A percentile compares a stretch with the other conserved stretches of the same genome.
Evolutionary conservation across 2,113 vertebrate genomes (phyloP).

Genomic region (Antennarius striatus): DNA sequence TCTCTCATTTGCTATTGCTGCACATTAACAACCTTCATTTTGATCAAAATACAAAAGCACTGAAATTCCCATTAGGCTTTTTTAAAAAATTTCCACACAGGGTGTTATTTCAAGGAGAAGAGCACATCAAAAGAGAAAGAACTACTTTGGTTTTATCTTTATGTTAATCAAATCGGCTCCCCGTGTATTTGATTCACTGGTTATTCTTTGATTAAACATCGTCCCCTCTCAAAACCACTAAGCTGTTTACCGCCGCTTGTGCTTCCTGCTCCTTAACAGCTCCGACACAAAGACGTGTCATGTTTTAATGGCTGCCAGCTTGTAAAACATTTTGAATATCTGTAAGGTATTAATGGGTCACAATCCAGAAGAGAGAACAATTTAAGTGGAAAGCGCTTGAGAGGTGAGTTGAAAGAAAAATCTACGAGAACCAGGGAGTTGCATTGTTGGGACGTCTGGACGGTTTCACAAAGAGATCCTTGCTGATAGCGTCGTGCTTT

Average conservation of each 20-base stretch:
- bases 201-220: conserved; percentile 58
- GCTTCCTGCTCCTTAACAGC: conserved; percentile 36
- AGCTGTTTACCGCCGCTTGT: conserved; percentile 41
- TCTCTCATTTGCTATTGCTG: conserved; percentile 40
- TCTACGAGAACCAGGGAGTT: too few species aligned
- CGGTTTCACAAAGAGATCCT: too few species aligned
- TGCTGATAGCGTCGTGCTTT: too few species aligned
- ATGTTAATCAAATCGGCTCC: conserved; percentile 58
- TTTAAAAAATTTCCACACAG: conserved; percentile 15
- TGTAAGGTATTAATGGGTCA: conserved; percentile 5
- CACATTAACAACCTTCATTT: conserved; percentile 60
- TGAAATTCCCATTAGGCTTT: conserved; percentile 63
- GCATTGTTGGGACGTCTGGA: too few species aligned
- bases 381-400: conserved; percentile 1
- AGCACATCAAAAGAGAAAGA: conserved; percentile 52
- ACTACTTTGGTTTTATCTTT: conserved; percentile 49
- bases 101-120: conserved; percentile 38
- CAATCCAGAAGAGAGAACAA: background rate
- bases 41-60: conserved; percentile 67
- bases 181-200: conserved; percentile 28
- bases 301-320: conserved; percentile 37
- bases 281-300: conserved; percentile 34
- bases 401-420: background rate
- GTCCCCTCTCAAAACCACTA: conserved; percentile 33
- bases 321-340: conserved; percentile 37